phyloP scores from a whole-genome alignment of 2,113 vertebrate genomes.

The Ariopsis seemanni region DNA sequence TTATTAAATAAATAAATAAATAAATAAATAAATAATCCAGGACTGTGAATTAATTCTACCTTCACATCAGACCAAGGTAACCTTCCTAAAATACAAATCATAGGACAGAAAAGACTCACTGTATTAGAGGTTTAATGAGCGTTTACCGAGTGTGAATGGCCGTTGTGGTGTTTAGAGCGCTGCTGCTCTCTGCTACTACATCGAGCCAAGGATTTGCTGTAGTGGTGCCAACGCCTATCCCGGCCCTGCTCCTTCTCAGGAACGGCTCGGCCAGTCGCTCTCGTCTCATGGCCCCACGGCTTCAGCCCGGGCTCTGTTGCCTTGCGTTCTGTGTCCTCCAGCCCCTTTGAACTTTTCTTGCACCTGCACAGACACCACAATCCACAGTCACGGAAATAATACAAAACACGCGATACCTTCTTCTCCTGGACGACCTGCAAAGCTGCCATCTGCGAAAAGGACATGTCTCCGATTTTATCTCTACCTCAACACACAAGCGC shows the following conservation, averaged over 20 bases:
- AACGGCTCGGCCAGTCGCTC: slow-evolving; percentile 56
- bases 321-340: slow-evolving; percentile 76
- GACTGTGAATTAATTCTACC: neutral
- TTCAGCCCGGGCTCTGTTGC: slow-evolving; percentile 69
- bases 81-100: neutral
- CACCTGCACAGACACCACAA: slow-evolving; percentile 65
- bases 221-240: slow-evolving; percentile 76
- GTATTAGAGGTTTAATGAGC: neutral
- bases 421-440: neutral
- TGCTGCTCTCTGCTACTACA: slow-evolving; percentile 71
- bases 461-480: neutral
- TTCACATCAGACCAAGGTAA: neutral
- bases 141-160: slow-evolving; percentile 77
- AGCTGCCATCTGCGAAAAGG: neutral
- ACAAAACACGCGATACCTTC: neutral
- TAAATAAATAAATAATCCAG: neutral
- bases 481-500: neutral
- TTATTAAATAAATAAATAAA: neutral
- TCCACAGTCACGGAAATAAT: neutral
- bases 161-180: slow-evolving; percentile 66
- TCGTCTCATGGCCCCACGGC: neutral
- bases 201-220: slow-evolving; percentile 78
- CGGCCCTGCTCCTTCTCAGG: slow-evolving; percentile 57
- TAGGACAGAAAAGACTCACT: neutral
- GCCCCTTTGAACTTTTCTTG: slow-evolving; percentile 74